Base-by-base conservation (phyloP, 2,888 invertebrate genomes). In the Sphaerophoria taeniata region DNA sequence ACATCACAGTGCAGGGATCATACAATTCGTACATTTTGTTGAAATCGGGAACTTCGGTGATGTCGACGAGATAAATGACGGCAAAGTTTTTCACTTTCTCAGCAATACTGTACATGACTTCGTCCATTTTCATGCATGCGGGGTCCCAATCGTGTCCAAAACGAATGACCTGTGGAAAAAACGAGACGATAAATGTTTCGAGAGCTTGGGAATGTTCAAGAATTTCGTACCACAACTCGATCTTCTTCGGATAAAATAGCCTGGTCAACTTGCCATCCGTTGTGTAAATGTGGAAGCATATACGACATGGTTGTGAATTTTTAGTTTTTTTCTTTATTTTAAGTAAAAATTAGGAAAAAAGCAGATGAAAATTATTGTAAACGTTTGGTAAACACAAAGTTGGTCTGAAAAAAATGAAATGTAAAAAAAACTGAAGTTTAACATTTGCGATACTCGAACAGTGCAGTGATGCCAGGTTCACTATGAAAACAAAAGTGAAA, bases 101-200 rank as follows among this genome's bases (percentile, higher is more conserved):
- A 0, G 98, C 98, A 70, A 98, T 98, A 90, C 97, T 97, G 92
- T 98, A 98, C 51, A 98, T 93, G 0, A 98, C 98, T 94, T 99
- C 99, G 89, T 99, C 99, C 99, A 99, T 99, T 93, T 99, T 98
- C 99, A 99, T 99, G 91, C 99, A 99, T 0, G 98, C 98, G 0
- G 99, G 99, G 91, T 99, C 99, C 99, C 99, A 99, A 94, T 99
- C 99, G 91, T 99, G 99, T 0, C 99, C 99, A 92, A 99, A 99
- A 77, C 99, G 94, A 85, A 99, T 98, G 0, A 97, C 97, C 97
- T 97, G 89, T 16, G 4, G 55, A 71, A 9, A 0, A 0, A 4
- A 3, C 4, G n/a, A 36, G 51, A 36, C 31, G 70, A 4, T 33
- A 1, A 11, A 31, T 7, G n/a, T 0, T 6, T 36, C 43, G 9